Evolutionary conservation across 2,888 invertebrate species (phyloP), one percentile per base, ranked within the genome.

Genomic region (Hesperia comma): DNA sequence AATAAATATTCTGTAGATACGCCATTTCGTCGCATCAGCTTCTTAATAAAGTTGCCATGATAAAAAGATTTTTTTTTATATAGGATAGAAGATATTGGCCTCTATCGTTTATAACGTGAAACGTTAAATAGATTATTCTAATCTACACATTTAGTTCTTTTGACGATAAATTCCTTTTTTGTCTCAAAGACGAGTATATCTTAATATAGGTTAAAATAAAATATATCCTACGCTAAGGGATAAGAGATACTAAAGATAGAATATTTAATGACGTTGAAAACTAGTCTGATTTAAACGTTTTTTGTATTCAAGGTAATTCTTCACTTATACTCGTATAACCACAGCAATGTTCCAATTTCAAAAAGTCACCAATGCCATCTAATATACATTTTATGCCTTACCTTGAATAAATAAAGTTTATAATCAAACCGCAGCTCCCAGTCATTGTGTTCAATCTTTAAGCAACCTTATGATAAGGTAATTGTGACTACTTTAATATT

Each of bases 81-180:
- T 33, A 33, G 33, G 6, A 8, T 37, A 37, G 0, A 10, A 10
- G 26, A 21, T 33, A 8, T 33, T 4, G 14, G 32, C 14, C 19
- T 43, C n/a, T 33, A 26, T 61, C 54, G 46, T 67, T 67, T 67
- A 17, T 67, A 61, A 67, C 61, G 61, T 67, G 66, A 54, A 67
- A 67, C 66, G 33, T 15, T 49, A 54, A 43, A 55, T 55, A 61
- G 14, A 51, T 58, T 64, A 41, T 37, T 54, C 58, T 64, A 53
- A 58, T n/a, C 66, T 67, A 61, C 46, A 67, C 37, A 67, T 61
- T 55, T 61, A 67, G 61, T 67, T 66, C 37, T 57, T 40, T 64
- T 54, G n/a, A 58, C 41, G 46, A 57, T 83, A 86, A 86, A 87
- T 86, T 85, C 85, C 82, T 79, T 84, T 80, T 63, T 71, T 79